These are phyloP conservation scores for Agrotis exclamationis DNA, from an alignment of 2,888 invertebrate genomes.

Conservation along the genomic window DNA sequence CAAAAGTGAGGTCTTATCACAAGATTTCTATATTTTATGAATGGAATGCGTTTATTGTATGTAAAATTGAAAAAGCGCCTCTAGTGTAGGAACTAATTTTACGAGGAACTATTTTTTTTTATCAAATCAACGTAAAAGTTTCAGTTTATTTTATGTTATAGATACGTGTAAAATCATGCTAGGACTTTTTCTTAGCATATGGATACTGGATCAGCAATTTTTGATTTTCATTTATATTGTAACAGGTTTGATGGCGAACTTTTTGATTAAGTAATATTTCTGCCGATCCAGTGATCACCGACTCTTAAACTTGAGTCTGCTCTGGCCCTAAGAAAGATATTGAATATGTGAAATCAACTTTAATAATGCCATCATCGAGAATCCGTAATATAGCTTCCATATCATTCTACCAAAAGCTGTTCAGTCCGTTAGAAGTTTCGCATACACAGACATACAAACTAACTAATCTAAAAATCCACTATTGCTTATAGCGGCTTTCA, in stretches of 20 bases:
- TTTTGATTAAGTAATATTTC: not conserved
- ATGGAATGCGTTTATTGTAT: no score
- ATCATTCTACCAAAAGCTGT: not conserved
- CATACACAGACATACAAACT: not conserved
- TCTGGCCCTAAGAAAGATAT: not conserved
- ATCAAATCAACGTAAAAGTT: no score
- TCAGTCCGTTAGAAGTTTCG: not conserved
- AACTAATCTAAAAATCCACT: constrained; percentile 1
- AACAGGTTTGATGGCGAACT: no score
- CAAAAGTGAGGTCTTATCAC: not conserved
- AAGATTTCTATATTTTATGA: no score
- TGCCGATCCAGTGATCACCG: no score
- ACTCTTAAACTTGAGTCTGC: no score
- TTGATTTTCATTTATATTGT: no score
- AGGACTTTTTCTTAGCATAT: not conserved
- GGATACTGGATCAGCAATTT: not conserved
- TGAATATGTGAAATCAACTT: not conserved
- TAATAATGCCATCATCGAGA: not conserved
- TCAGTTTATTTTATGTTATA: no score
- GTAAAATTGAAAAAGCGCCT: no score
- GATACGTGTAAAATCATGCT: no score
- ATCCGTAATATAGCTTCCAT: not conserved
- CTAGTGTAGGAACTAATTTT: no score
- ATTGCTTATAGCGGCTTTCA: constrained; percentile 63
- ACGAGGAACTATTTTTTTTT: no score